phyloP scores from a whole-genome alignment of 2,888 invertebrate species.

The Cantharis lateralis region DNA sequence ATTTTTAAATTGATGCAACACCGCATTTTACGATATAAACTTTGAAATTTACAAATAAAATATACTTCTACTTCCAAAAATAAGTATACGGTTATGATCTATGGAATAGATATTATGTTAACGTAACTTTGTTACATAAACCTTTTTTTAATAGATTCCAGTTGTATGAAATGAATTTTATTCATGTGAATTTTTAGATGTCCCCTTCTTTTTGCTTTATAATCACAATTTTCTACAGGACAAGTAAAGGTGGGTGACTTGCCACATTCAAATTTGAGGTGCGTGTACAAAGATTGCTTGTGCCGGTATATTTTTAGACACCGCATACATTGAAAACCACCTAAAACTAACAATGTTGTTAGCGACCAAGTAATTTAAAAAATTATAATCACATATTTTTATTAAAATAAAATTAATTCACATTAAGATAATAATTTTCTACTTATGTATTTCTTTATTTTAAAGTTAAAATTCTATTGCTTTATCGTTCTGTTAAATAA shows the following conservation, averaged over 20 bases:
- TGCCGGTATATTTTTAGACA: slow-evolving; percentile 24
- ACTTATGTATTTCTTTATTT: too few species aligned
- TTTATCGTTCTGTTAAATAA: too few species aligned
- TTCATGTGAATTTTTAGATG: slow-evolving; percentile 20
- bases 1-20: neutral
- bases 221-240: slow-evolving; percentile 10
- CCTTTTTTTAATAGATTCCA: neutral
- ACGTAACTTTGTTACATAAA: neutral
- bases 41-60: neutral
- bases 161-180: slow-evolving; percentile 14
- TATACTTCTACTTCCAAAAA: neutral
- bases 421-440: too few species aligned
- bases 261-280: slow-evolving; percentile 61
- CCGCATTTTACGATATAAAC: neutral
- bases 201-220: slow-evolving; percentile 13
- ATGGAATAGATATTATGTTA: neutral
- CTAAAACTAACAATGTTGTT: slow-evolving; percentile 6
- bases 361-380: neutral
- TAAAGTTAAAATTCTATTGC: too few species aligned
- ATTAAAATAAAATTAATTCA: neutral
- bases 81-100: neutral
- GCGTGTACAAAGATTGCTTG: slow-evolving; percentile 37
- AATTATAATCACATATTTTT: neutral
- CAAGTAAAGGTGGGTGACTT: slow-evolving; percentile 53
- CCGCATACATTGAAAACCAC: slow-evolving; percentile 43